These are phyloP conservation scores for Pandemis corylana DNA, from an alignment of 2,888 invertebrate genomes.

Conservation along the genomic window DNA sequence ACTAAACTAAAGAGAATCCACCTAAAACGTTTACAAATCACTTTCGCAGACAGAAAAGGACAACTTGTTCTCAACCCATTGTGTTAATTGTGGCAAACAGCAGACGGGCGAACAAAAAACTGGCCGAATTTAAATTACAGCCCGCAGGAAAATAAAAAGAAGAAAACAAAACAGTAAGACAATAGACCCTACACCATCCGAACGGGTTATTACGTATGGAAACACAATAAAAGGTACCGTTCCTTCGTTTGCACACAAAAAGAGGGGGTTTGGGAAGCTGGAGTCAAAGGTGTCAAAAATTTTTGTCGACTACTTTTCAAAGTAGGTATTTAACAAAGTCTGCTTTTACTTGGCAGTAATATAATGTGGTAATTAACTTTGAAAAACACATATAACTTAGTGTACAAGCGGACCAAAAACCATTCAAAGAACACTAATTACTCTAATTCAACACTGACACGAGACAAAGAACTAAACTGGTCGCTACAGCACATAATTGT, in stretches of 20 bases:
- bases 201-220: slow-evolving; percentile 63
- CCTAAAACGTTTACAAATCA: slow-evolving; percentile 46
- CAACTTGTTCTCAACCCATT: slow-evolving; percentile 54
- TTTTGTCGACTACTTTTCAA: no score
- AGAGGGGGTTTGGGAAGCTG: background rate
- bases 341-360: no score
- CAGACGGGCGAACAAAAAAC: slow-evolving; percentile 63
- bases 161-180: slow-evolving; percentile 19
- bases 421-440: background rate
- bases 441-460: slow-evolving; percentile 2
- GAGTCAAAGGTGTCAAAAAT: background rate
- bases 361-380: no score
- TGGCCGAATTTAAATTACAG: slow-evolving; percentile 57
- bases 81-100: slow-evolving; percentile 65
- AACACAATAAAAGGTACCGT: slow-evolving; percentile 58
- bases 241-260: slow-evolving; percentile 2
- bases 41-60: slow-evolving; percentile 49
- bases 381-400: no score
- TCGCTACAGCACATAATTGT: slow-evolving; percentile 11
- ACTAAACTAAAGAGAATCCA: background rate
- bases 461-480: slow-evolving; percentile 14
- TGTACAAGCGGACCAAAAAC: background rate
- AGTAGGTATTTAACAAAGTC: no score
- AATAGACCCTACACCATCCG: slow-evolving; percentile 52
- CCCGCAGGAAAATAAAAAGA: slow-evolving; percentile 11